Conservation (phyloP, 1,140 invertebrate species). For the Drosophila eugracilis region DNA sequence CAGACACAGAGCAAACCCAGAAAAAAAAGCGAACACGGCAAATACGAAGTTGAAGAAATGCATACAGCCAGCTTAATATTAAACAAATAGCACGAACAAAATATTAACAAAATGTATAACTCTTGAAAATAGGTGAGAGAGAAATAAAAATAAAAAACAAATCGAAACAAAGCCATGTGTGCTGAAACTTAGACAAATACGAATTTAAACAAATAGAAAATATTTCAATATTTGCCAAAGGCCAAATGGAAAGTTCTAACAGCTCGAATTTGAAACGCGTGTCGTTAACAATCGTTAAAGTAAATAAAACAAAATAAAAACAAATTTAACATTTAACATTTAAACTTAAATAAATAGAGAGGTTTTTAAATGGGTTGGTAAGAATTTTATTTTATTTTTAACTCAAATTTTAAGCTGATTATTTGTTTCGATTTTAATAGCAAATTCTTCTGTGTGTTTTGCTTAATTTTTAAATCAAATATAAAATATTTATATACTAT, state of each 20-base stretch:
- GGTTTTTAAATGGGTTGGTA: too few relatives aligned
- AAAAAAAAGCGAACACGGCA: conserved; percentile 22
- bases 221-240: conserved; percentile 27
- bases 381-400: too few relatives aligned
- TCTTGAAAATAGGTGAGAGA: conserved; percentile 17
- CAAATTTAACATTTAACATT: background rate
- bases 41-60: conserved; percentile 36
- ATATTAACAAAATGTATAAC: conserved; percentile 39
- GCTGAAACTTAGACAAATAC: conserved; percentile 40
- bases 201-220: conserved; percentile 37
- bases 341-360: too few relatives aligned
- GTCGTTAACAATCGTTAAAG: background rate
- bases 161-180: conserved; percentile 29
- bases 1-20: conserved; percentile 23
- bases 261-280: conserved; percentile 9
- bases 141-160: background rate
- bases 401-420: too few relatives aligned
- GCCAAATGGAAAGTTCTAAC: conserved; percentile 19
- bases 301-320: background rate
- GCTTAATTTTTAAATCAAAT: too few relatives aligned
- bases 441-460: too few relatives aligned
- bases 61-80: conserved; percentile 33
- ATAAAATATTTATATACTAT: too few relatives aligned
- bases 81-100: conserved; percentile 38
- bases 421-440: too few relatives aligned